Evolutionary conservation across 35 echinoderm and acorn worm genomes (phyloP).

Genomic region (Lytechinus pictus): DNA sequence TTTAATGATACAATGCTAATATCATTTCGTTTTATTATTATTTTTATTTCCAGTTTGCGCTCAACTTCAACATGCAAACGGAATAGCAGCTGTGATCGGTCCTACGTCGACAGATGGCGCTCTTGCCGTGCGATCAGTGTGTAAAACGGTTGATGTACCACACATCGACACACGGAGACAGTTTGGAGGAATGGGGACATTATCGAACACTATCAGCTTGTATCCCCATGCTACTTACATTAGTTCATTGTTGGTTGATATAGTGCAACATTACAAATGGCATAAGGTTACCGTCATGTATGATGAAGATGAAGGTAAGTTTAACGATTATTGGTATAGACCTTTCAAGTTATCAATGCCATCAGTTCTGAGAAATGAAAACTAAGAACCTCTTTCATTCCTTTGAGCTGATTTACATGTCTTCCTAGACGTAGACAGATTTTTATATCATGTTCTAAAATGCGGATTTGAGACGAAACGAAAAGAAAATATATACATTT

Average conservation of each 20-base stretch:
- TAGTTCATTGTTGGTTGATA: slow-evolving; percentile 60
- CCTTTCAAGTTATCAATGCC: too few relatives aligned
- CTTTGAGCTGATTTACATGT: too few relatives aligned
- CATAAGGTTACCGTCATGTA: slow-evolving; percentile 74
- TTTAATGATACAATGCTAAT: neutral
- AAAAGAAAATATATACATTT: too few relatives aligned
- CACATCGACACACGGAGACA: slow-evolving; percentile 77
- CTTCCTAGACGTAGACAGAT: too few relatives aligned
- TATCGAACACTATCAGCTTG: slow-evolving; percentile 64
- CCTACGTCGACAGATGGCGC: slow-evolving; percentile 76
- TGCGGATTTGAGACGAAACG: too few relatives aligned
- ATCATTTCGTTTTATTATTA: slow-evolving; percentile 29
- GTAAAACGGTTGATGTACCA: slow-evolving; percentile 80
- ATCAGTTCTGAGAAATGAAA: too few relatives aligned
- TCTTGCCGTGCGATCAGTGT: slow-evolving; percentile 66
- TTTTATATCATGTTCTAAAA: too few relatives aligned
- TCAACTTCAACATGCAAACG: slow-evolving; percentile 58
- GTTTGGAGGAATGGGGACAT: neutral
- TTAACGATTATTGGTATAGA: neutral
- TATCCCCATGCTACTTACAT: slow-evolving; percentile 64
- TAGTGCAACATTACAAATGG: slow-evolving; percentile 69
- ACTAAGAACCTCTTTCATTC: too few relatives aligned
- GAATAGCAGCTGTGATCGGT: slow-evolving; percentile 78
- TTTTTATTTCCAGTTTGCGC: slow-evolving; percentile 63
- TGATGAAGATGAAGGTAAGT: slow-evolving; percentile 72